Base-by-base conservation (phyloP, 2,888 invertebrate genomes). In the Acanthosepion pharaonis region DNA sequence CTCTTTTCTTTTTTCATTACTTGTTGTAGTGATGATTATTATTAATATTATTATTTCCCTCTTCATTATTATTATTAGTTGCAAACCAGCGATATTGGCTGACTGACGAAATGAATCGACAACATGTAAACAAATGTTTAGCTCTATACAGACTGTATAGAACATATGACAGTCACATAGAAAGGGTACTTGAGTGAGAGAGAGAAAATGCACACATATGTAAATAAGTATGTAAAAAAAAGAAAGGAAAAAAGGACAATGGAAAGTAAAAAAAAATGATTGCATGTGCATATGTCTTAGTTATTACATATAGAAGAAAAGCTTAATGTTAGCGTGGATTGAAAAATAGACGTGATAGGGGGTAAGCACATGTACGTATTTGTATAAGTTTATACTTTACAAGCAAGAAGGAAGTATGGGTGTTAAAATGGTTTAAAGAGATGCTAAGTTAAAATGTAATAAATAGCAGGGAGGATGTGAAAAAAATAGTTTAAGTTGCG, bases 71-170 rank as follows among this genome's bases (percentile, higher is more conserved):
- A 33, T 11, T n/a, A 15, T n/a, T 78, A 33, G n/a, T 78, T 9
- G 33, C 28, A n/a, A 49, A 92, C 92, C 28, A 92, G 11, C 20
- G 92, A 92, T 42, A 20, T 20, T 42, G 92, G 51, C 91, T 91
- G 91, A 91, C 33, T 91, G 91, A n/a, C 51, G 20, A 91, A 91
- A 91, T 91, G 91, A 91, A 91, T 23, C 91, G 91, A n/a, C 42
- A 92, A 92, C 92, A 92, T 48, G 92, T 92, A 92, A 92, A 92
- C 92, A 92, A 92, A 92, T 92, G 28, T 49, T 51, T 78, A n/a
- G 78, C n/a, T 78, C 11, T 78, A 78, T 3, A 78, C 78, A 78
- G 2, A 78, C 78, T n/a, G 15, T 25, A 25, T 25, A 64, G 23
- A 51, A 59, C 59, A 59, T 55, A 20, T 55, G 20, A 78, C n/a